Percentiles rank a stretch among this genome's conserved stretches.
phyloP scores from a whole-genome alignment of 37 sponge, comb jelly and placozoan genomes.

The Amphimedon queenslandica region DNA sequence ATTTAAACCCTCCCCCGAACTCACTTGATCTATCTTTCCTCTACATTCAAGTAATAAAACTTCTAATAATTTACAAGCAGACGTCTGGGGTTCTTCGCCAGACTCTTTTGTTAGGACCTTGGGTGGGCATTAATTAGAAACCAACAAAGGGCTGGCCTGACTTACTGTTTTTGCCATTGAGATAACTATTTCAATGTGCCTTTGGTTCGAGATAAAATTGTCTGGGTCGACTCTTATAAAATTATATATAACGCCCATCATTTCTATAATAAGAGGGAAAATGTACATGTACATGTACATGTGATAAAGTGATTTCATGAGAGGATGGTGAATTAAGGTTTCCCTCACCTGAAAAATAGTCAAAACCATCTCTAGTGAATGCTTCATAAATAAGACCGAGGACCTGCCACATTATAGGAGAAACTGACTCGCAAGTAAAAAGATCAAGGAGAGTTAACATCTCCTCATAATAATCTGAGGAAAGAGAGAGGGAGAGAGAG shows the following conservation, averaged over 20 bases:
- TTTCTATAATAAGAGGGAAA: too few species aligned
- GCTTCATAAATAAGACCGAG: slow-evolving; percentile 65
- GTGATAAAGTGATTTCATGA: too few species aligned
- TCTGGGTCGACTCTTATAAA: slow-evolving; percentile 76
- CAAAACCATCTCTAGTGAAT: slow-evolving; percentile 82
- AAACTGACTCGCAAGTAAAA: slow-evolving; percentile 63
- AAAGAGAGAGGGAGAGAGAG: slow-evolving; percentile 2
- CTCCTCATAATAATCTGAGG: slow-evolving; percentile 93
- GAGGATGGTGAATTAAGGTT: too few species aligned
- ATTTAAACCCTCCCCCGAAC: background rate
- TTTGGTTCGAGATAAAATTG: slow-evolving; percentile 76
- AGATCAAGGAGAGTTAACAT: slow-evolving; percentile 64
- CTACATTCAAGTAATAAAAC: slow-evolving; percentile 80
- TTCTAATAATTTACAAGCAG: slow-evolving; percentile 94
- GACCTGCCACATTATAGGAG: slow-evolving; percentile 82
- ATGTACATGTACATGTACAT: too few species aligned
- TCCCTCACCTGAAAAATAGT: slow-evolving; percentile 75
- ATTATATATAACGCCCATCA: slow-evolving; percentile 80
- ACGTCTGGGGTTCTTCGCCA: slow-evolving; percentile 74
- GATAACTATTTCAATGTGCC: slow-evolving; percentile 63
- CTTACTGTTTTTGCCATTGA: slow-evolving; percentile 71
- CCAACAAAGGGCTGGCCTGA: too few species aligned
- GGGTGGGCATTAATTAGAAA: too few species aligned
- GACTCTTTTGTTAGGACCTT: slow-evolving; percentile 66
- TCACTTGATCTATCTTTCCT: slow-evolving; percentile 68